Percentiles rank a stretch among this genome's conserved stretches.
These are phyloP conservation scores for Myanophis thanlyinensis DNA, from an alignment of 2,113 vertebrate genomes.

Conservation along the genomic window DNA sequence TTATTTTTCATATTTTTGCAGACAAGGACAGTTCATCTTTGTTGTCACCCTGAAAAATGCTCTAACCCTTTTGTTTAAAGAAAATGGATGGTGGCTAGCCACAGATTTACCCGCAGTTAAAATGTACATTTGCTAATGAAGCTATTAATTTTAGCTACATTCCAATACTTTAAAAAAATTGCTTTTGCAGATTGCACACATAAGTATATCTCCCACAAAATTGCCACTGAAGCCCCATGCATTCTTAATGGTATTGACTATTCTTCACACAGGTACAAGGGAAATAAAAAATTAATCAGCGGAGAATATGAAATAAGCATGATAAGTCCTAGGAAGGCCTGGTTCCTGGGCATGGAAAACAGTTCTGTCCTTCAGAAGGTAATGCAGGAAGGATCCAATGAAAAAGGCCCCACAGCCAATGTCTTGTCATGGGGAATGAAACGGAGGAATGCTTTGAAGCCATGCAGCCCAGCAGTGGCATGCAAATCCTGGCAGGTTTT, in stretches of 20 bases:
- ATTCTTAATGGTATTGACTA: constrained; percentile 65
- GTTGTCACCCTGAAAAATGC: constrained; percentile 1
- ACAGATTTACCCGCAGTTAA: constrained; percentile 55
- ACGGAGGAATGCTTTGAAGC: constrained; percentile 55
- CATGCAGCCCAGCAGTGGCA: constrained; percentile 44
- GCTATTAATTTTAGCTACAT: constrained; percentile 55
- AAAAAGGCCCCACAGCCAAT: constrained; percentile 55
- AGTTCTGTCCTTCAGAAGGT: constrained; percentile 48
- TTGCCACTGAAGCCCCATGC: constrained; percentile 65
- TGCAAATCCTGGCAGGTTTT: constrained; percentile 49
- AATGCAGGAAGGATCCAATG: constrained; percentile 61
- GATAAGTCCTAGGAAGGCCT: constrained; percentile 42
- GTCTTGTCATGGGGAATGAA: constrained; percentile 66
- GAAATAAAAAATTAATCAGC: constrained; percentile 71
- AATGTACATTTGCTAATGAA: constrained; percentile 54
- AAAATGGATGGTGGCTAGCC: background rate
- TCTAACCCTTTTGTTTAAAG: background rate
- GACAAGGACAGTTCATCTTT: background rate
- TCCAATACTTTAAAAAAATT: constrained; percentile 50
- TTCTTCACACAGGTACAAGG: constrained; percentile 61
- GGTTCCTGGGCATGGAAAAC: constrained; percentile 61
- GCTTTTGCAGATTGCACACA: constrained; percentile 63
- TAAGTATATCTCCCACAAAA: constrained; percentile 59
- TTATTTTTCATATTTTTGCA: background rate
- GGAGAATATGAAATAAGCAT: constrained; percentile 61